Conservation (phyloP, 1,140 invertebrate genomes). For the Acyrthosiphon pisum region DNA sequence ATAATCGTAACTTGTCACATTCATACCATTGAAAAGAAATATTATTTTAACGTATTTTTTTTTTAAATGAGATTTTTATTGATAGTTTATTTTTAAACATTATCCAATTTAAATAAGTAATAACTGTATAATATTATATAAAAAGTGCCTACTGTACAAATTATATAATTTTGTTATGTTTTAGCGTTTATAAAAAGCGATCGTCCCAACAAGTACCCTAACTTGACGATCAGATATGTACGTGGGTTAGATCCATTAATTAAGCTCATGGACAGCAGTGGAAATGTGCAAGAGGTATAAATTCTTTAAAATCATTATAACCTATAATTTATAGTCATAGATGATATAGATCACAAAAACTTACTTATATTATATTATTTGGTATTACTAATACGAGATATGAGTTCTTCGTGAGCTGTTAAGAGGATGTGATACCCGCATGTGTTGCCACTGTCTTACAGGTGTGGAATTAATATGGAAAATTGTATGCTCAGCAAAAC, state of each 20-base stretch:
- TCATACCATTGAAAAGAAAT: too few species aligned
- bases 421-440: too few species aligned
- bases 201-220: slow-evolving; percentile 82
- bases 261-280: slow-evolving; percentile 83
- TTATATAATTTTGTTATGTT: slow-evolving; percentile 58
- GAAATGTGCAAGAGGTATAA: slow-evolving; percentile 75
- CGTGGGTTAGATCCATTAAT: slow-evolving; percentile 91
- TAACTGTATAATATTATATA: too few species aligned
- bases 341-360: too few species aligned
- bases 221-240: slow-evolving; percentile 87
- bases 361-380: background rate
- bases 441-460: too few species aligned
- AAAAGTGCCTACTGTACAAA: background rate
- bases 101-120: too few species aligned
- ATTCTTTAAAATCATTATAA: background rate
- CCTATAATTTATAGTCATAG: background rate
- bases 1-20: too few species aligned
- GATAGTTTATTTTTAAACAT: background rate
- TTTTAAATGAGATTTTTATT: background rate
- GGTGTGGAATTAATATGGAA: too few species aligned
- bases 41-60: too few species aligned
- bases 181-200: slow-evolving; percentile 91
- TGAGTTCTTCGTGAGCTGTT: background rate
- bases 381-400: background rate
- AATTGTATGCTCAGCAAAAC: too few species aligned